phyloP scores from a whole-genome alignment of 2,113 vertebrate species.

The Ceratotherium simum region DNA sequence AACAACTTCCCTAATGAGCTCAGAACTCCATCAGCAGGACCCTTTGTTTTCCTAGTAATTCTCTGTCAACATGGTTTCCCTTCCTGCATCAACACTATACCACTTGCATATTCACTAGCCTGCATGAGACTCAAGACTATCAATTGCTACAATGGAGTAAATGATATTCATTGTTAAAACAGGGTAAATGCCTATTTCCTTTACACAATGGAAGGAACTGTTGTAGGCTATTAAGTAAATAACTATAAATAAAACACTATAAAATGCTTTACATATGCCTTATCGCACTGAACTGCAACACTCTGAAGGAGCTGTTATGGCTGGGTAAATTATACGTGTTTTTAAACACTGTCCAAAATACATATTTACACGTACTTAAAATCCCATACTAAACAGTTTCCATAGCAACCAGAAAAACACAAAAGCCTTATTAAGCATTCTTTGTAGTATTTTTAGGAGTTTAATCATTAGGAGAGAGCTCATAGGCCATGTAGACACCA shows the following conservation, averaged over 20 bases:
- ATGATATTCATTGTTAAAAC: constrained; percentile 74
- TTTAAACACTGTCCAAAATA: constrained; percentile 85
- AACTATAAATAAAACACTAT: constrained; percentile 85
- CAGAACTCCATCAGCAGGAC: constrained; percentile 12
- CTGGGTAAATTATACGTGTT: constrained; percentile 81
- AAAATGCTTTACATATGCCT: constrained; percentile 78
- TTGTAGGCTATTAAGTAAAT: constrained; percentile 82
- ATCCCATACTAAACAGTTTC: constrained; percentile 80
- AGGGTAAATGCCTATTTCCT: constrained; percentile 74
- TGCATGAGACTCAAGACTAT: constrained; percentile 52
- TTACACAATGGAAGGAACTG: constrained; percentile 72
- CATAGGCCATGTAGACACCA: constrained; percentile 68
- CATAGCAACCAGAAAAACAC: constrained; percentile 76
- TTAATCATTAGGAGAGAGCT: constrained; percentile 78
- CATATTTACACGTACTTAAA: constrained; percentile 85
- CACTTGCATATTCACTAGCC: constrained; percentile 62
- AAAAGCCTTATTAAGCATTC: constrained; percentile 83
- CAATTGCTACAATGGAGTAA: constrained; percentile 59
- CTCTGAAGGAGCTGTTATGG: constrained; percentile 80
- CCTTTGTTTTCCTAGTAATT: constrained; percentile 65
- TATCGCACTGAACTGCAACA: constrained; percentile 68
- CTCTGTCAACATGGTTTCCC: constrained; percentile 56
- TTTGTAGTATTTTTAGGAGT: constrained; percentile 80
- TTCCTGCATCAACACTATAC: constrained; percentile 52
- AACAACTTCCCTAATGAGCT: constrained; percentile 77